Conservation (phyloP, 2,797 vertebrate genomes). For the Manis pentadactyla region DNA sequence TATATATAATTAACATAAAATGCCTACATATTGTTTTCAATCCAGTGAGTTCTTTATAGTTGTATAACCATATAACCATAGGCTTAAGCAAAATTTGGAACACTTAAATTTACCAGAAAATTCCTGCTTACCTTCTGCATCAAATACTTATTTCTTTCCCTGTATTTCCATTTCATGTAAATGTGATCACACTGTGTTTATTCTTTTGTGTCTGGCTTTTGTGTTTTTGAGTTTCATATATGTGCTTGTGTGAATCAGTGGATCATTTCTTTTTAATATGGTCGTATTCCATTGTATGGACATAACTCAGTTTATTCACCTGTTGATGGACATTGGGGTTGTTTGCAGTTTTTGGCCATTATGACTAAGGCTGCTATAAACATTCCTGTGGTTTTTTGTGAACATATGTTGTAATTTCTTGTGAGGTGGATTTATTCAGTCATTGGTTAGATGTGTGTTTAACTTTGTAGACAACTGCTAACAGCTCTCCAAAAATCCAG, state of each 20-base stretch:
- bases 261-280: background rate
- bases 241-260: background rate
- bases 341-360: background rate
- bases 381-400: background rate
- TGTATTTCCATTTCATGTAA: conserved; percentile 28
- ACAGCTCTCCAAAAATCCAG: background rate
- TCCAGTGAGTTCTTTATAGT: background rate
- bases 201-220: background rate
- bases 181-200: background rate
- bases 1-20: conserved; percentile 2
- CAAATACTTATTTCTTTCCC: background rate
- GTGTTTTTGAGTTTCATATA: conserved; percentile 17
- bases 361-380: background rate
- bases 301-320: background rate
- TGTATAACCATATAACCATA: background rate
- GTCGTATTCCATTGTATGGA: background rate
- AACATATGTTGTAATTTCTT: conserved; percentile 23
- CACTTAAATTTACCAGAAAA: background rate
- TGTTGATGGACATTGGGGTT: conserved; percentile 3
- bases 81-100: conserved; percentile 9
- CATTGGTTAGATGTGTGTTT: conserved; percentile 26
- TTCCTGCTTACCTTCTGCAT: background rate
- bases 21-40: background rate
- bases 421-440: background rate
- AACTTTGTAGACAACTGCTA: background rate